Percentiles rank a stretch among this genome's conserved stretches.
Evolutionary conservation across 2,797 vertebrate genomes (phyloP).

Genomic region (Rhinatrema bivittatum): DNA sequence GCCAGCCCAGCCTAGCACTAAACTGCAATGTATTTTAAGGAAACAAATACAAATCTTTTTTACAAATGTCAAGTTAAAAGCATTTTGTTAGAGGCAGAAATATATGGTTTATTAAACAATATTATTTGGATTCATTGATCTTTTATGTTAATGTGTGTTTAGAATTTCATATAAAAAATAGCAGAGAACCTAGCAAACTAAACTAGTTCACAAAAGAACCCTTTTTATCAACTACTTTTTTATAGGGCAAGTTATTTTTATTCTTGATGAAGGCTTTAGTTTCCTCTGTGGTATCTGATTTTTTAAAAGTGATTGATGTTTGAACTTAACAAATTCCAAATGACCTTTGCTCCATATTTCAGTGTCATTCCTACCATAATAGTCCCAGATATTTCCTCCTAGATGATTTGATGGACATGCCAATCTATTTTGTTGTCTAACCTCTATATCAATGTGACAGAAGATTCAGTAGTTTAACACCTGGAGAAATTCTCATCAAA

Average conservation of each 20-base stretch:
- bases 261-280: no score
- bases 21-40: no score
- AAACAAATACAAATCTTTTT: no score
- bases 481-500: conserved; percentile 43
- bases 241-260: neutral
- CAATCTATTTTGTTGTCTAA: conserved; percentile 38
- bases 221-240: no score
- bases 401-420: conserved; percentile 40
- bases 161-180: no score
- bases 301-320: neutral
- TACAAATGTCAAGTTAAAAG: no score
- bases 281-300: no score
- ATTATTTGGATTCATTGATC: no score
- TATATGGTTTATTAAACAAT: no score
- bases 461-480: conserved; percentile 39
- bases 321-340: conserved; percentile 10
- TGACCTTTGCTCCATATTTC: conserved; percentile 13
- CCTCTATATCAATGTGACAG: conserved; percentile 37
- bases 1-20: no score
- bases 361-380: conserved; percentile 12
- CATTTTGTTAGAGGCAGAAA: no score
- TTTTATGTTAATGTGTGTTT: no score
- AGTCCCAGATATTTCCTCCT: conserved; percentile 22
- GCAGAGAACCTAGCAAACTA: conserved; percentile 1
- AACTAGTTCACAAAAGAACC: neutral